Evolutionary conservation across 2,888 invertebrate genomes (phyloP).

Genomic region (Carterocephalus palaemon): DNA sequence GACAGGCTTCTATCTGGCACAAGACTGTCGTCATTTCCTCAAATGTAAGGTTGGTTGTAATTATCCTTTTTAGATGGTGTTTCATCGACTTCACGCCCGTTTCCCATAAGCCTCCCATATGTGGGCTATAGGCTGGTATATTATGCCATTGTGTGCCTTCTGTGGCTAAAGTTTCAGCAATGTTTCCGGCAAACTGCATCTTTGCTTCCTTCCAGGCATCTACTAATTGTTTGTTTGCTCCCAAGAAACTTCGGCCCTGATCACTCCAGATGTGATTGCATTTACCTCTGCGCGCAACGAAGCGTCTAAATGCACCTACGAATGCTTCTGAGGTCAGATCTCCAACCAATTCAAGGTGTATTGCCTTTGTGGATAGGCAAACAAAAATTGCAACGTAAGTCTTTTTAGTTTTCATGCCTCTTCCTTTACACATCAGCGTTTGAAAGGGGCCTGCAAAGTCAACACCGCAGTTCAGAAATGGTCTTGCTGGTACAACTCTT

Average conservation of each 20-base stretch:
- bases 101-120: background rate
- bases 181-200: background rate
- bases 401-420: too few relatives aligned
- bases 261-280: background rate
- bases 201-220: background rate
- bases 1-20: constrained; percentile 17
- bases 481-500: too few relatives aligned
- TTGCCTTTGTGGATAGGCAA: background rate
- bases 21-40: constrained; percentile 18
- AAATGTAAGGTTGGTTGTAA: constrained; percentile 1
- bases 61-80: background rate
- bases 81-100: too few relatives aligned
- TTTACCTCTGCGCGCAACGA: background rate
- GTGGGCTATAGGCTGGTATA: background rate
- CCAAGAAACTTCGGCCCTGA: background rate
- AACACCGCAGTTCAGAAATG: too few relatives aligned
- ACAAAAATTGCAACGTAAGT: background rate
- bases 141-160: background rate
- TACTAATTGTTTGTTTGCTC: too few relatives aligned
- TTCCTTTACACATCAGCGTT: too few relatives aligned
- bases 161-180: background rate
- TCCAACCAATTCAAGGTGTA: background rate
- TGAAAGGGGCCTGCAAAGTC: too few relatives aligned
- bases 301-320: background rate
- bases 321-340: background rate